Base-by-base conservation (phyloP, 2,113 vertebrate genomes). In the Larimichthys crocea region DNA sequence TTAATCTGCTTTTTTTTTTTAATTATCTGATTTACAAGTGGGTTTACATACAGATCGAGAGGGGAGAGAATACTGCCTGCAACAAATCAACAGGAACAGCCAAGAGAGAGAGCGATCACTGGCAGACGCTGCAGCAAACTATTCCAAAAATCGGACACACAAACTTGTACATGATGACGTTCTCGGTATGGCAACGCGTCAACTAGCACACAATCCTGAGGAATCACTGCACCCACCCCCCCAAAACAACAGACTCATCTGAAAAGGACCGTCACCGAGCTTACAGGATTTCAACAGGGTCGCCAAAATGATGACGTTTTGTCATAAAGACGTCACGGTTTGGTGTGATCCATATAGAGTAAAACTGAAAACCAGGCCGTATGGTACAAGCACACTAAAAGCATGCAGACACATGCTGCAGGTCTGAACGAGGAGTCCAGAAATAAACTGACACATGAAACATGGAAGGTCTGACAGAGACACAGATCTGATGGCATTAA, bases 21-120 rank as follows among this genome's bases (percentile, higher is more conserved):
- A 61, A 74, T 78, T 62, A 84, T 89, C 82, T 82, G 92, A 94
- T 92, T 94, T 93, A 94, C 93, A 95, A 87, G 90, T 88, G 87
- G 74, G 85, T 93, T 92, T 91, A 91, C 90, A 93, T 84, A 93
- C 79, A 91, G 85, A 80, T 81, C 46, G 79, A 80, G 71, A 69
- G 85, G 75, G 76, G 63, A 79, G 12, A 59, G 26, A 79, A 80
- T 79, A 80, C 35, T 1, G 66, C 22, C 57, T 57, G 64, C 61
- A 79, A 76, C 59, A 80, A 80, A 85, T 74, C 50, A 74, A 75
- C 61, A 66, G 49, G 17, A 62, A 80, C 8, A 79, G 44, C 16
- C 4, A 67, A 81, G 73, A 83, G 24, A 24, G 72, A 69, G n/a
- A 79, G 75, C 60, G 73, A 69, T 70, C 79, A 82, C 53, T 10